Base-by-base conservation (phyloP, 1,140 invertebrate genomes). In the Heliconius melpomene region DNA sequence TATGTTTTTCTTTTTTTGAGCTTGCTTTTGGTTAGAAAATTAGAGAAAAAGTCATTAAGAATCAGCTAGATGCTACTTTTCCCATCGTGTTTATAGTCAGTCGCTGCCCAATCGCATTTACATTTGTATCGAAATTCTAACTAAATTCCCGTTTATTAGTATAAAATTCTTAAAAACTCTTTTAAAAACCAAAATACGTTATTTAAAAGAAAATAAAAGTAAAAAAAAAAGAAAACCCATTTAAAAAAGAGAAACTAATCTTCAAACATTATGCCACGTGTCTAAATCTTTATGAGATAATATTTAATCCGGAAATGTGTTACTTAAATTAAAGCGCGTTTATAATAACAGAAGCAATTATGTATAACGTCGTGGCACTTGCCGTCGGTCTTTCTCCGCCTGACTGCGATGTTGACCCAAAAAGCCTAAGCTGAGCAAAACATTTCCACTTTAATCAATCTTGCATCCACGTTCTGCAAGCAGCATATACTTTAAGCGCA, bases 401-500 rank as follows among this genome's bases (percentile, higher is more conserved):
- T 74, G 78, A 74, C 60, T 74, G 72, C 52, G 78, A 52, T 79
- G 78, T 79, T 79, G 78, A 79, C 78, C 78, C 72, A 79, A 72
- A 79, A 79, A 78, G 52, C 72, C 75, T 46, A 46, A 79, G 57
- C 57, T 36, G 36, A 79, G 70, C 11, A 75, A 79, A 79, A 79
- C 75, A 79, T 79, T 74, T 46, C 72, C 66, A 74, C 73, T 79
- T 70, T 66, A 79, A 77, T 77, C 18, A 46, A 13, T 54, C 66
- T 72, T 36, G 50, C 76, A 66, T 11, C 70, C 16, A 40, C 16
- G n/a, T 52, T 71, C 46, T 36, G 66, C 38, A 77, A 54, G 32
- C 50, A n/a, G 40, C 8, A 72, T 72, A 72, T 32, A 23, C 70
- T 36, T 38, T 72, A n/a, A 8, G 5, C 36, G 26, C 13, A 46